Percentiles rank a stretch among this genome's conserved stretches.
Evolutionary conservation across 1,140 invertebrate species (phyloP).

Genomic region (Anoplolepis gracilipes): DNA sequence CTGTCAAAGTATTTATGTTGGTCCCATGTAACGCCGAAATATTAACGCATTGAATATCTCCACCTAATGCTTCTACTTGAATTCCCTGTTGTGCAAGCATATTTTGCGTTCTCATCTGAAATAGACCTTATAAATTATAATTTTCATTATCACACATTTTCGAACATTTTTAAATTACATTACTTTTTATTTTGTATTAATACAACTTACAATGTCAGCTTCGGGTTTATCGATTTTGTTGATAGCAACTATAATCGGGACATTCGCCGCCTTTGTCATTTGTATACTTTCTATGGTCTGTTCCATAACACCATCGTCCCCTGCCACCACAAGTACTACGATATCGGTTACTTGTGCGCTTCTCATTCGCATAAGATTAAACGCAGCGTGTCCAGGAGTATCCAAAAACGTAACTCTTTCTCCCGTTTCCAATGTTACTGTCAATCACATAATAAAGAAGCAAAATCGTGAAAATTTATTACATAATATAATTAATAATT

Average conservation of each 20-base stretch:
- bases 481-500: background rate
- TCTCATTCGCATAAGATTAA: constrained; percentile 95
- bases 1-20: constrained; percentile 93
- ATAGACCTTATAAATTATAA: constrained; percentile 62
- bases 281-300: constrained; percentile 95
- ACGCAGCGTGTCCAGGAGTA: constrained; percentile 99
- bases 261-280: constrained; percentile 91
- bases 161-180: background rate
- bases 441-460: constrained; percentile 63
- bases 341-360: constrained; percentile 98
- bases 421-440: constrained; percentile 89
- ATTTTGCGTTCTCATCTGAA: constrained; percentile 90
- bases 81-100: constrained; percentile 93
- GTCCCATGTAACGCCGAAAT: constrained; percentile 96
- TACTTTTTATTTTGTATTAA: background rate
- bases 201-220: constrained; percentile 92
- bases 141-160: no score
- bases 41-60: constrained; percentile 96
- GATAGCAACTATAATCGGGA: constrained; percentile 99
- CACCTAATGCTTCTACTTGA: constrained; percentile 94
- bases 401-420: constrained; percentile 97
- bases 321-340: constrained; percentile 98
- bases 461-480: background rate
- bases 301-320: constrained; percentile 99
- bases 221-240: constrained; percentile 99